Evolutionary conservation across 2,113 vertebrate genomes (phyloP), one percentile per base, ranked within the genome.

Genomic region (Diglossa brunneiventris): DNA sequence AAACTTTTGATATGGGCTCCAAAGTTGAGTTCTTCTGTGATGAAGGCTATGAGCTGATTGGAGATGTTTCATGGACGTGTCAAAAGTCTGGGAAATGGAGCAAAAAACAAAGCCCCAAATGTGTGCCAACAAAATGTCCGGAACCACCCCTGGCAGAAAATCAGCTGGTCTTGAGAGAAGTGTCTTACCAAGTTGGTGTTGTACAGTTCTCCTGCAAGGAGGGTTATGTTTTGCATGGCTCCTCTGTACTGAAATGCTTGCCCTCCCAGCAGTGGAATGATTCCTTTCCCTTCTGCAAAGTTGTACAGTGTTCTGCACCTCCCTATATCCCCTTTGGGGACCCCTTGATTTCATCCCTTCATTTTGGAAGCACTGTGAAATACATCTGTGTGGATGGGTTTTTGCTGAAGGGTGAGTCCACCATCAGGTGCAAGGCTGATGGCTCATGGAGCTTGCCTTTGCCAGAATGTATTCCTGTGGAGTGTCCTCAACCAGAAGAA

Each of bases 401-500:
- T 97, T 98, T 98, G 19, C 95, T 99, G 72, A 98, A 94, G 81
- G 98, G 98, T 44, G 96, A 98, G 47, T 70, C 97, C 49, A 97
- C 96, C 13, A 98, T 98, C 19, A 94, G 81, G 41, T 99, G 99
- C 94, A 98, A 98, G 64, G 98, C 98, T 35, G 97, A 98, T 50
- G 98, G 99, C 12, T 97, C 95, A 20, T 99, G 99, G 99, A 99
- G 98, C 80, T 91, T 88, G 30, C 98, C 99, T 18, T 92, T 98
- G 95, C 99, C 99, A 67, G 98, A 99, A 90, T 99, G 99, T 77
- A 97, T 98, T 79, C 98, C 99, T 1, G 98, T 99, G 17, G 99
- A 99, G 91, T 99, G 99, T 50, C 98, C 98, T 14, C 99, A 99
- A 11, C 99, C 99, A 21, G 98, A 98, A 87, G 99, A 99, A 97